A percentile compares a stretch with the other conserved stretches of the same genome.
phyloP scores from a whole-genome alignment of 2,797 vertebrate genomes.

The Semotilus atromaculatus region DNA sequence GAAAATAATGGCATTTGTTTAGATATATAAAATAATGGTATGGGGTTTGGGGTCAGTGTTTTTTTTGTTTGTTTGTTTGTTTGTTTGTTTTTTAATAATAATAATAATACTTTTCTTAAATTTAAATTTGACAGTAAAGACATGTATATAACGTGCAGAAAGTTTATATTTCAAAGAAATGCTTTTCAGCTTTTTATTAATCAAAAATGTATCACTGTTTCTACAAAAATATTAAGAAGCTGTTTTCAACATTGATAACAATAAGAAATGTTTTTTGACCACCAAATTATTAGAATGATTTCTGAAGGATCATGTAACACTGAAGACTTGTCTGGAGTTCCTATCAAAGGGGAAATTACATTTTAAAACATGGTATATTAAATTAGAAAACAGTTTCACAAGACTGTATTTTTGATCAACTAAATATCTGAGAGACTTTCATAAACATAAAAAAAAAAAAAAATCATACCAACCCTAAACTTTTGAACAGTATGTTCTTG shows the following conservation, averaged over 20 bases:
- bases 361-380: neutral
- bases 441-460: too few relatives aligned
- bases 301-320: neutral
- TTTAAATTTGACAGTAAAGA: neutral
- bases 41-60: neutral
- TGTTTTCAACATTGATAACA: neutral
- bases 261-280: neutral
- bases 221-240: neutral
- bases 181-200: too few relatives aligned
- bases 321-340: neutral
- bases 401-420: neutral
- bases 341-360: neutral
- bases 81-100: too few relatives aligned
- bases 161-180: neutral
- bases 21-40: too few relatives aligned
- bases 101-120: neutral
- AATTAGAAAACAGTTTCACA: neutral
- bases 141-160: neutral
- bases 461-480: neutral
- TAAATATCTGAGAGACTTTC: neutral
- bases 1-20: neutral
- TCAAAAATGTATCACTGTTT: neutral
- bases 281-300: neutral
- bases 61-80: too few relatives aligned
- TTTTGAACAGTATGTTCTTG: neutral